A percentile compares a stretch with the other conserved stretches of the same genome.
Evolutionary conservation across 2,113 vertebrate genomes (phyloP).

Genomic region (Morphnarchus princeps): DNA sequence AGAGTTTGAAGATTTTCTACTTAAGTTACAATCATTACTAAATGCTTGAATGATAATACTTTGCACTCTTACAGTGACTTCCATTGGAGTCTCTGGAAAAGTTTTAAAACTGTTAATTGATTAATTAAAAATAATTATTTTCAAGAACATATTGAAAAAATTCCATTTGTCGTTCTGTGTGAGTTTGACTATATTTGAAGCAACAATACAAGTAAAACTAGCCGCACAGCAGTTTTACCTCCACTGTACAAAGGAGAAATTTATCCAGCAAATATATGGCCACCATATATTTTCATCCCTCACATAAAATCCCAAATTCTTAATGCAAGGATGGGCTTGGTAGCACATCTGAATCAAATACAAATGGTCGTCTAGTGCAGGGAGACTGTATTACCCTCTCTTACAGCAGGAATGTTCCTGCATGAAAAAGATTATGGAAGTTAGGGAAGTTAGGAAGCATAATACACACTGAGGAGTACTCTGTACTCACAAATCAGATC

Average conservation of each 20-base stretch:
- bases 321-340: neutral
- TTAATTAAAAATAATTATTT: neutral
- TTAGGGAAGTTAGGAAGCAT: neutral
- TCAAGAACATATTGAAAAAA: neutral
- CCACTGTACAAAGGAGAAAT: neutral
- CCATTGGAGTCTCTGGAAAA: neutral
- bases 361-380: neutral
- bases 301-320: neutral
- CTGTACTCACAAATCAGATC: neutral
- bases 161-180: neutral
- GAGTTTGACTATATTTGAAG: neutral
- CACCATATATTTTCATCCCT: neutral
- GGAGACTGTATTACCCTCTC: neutral
- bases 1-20: neutral
- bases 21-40: neutral
- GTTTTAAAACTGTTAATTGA: neutral
- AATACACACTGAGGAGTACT: neutral
- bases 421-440: neutral
- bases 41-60: conserved; percentile 1
- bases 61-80: neutral
- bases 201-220: neutral
- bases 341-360: neutral
- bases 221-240: neutral
- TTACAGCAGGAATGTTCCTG: neutral
- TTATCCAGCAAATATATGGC: neutral